phyloP scores from a whole-genome alignment of 1,140 invertebrate species.

The Cherax quadricarinatus region DNA sequence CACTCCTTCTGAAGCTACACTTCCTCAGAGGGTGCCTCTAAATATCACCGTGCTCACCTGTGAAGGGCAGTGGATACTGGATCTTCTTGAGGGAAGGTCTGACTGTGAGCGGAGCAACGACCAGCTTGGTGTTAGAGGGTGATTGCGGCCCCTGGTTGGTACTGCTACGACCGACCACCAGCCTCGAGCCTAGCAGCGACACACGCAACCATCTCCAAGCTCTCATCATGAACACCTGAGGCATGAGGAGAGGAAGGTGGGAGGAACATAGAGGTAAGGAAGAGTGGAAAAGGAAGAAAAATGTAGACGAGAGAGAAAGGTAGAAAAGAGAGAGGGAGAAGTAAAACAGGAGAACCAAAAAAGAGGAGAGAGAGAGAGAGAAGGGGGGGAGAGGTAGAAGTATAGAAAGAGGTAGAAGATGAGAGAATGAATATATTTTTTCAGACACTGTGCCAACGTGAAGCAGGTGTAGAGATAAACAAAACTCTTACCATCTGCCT shows the following conservation, averaged over 20 bases:
- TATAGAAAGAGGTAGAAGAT: neutral
- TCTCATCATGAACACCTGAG: conserved; percentile 36
- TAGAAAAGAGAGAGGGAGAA: no score
- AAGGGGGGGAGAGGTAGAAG: neutral
- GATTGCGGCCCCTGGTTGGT: neutral
- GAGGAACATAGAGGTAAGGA: no score
- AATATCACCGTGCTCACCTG: neutral
- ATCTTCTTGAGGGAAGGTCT: neutral
- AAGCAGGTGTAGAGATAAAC: no score
- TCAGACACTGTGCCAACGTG: no score
- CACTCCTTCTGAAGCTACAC: neutral
- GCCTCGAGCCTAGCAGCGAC: conserved; percentile 35
- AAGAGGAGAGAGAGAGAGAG: neutral
- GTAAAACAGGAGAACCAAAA: no score
- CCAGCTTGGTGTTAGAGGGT: neutral
- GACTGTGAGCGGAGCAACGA: neutral
- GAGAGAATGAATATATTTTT: neutral
- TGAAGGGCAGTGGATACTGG: neutral
- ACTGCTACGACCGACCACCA: neutral
- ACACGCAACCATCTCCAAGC: conserved; percentile 40
- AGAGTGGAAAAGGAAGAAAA: no score
- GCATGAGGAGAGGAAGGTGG: no score
- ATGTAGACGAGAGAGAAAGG: no score
- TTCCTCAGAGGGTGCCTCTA: neutral
- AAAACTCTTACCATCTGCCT: no score